A percentile compares a stretch with the other conserved stretches of the same genome.
Conservation (phyloP, 2,797 vertebrate species). For the Phaenicophaeus curvirostris region DNA sequence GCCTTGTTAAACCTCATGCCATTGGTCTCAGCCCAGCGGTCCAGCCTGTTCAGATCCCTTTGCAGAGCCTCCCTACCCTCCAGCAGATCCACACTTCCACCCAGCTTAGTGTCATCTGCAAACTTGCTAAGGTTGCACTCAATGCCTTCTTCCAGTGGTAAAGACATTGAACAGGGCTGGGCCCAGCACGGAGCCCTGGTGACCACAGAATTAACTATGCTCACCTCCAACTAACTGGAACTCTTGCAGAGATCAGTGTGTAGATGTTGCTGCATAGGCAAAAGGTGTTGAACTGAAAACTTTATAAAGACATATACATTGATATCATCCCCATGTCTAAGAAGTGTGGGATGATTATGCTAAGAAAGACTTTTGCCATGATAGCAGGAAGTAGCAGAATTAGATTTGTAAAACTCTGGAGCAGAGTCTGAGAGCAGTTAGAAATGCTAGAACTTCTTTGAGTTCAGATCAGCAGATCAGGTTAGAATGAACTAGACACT, state of each 20-base stretch:
- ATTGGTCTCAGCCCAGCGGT: no score
- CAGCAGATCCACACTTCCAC: no score
- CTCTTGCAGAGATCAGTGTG: neutral
- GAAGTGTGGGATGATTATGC: rapidly evolving
- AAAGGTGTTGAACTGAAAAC: neutral
- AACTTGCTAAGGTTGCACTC: no score
- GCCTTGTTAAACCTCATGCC: no score
- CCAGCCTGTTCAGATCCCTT: no score
- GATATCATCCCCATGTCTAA: neutral
- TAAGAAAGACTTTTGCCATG: neutral
- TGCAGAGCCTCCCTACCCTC: no score
- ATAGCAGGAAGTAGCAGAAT: neutral
- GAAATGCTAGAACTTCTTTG: neutral
- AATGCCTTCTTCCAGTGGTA: no score
- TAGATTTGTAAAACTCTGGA: neutral
- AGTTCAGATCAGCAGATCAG: neutral
- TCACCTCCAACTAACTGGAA: neutral
- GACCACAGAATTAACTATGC: neutral
- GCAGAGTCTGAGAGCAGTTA: neutral
- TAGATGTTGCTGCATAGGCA: neutral
- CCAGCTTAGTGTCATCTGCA: no score
- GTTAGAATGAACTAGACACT: neutral
- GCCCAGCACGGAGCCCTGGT: no score
- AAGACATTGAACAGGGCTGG: no score
- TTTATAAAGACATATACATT: neutral